Evolutionary conservation across 2,797 vertebrate genomes (phyloP), one percentile per base, ranked within the genome.

Genomic region (Hapalemur alaotrensis): DNA sequence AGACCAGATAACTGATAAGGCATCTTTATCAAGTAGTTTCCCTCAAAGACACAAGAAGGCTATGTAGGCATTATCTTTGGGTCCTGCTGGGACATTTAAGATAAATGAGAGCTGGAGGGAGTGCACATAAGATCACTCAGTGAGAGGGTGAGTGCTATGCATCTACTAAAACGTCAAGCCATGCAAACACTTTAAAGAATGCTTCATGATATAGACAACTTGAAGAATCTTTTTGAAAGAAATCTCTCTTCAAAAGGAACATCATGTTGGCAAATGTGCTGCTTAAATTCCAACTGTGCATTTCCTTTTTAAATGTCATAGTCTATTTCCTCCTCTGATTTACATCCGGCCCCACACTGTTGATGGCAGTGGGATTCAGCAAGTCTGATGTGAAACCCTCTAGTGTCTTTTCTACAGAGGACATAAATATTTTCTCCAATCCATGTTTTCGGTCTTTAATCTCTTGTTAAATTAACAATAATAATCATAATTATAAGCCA

Each of bases 251-350:
- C 85, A 91, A 94, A 96, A 75, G 32, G 72, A 95, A 69, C n/a
- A 54, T 57, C 78, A 28, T 63, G 41, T 81, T 92, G 70, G 84
- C 84, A 83, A 93, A 92, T 89, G 63, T 78, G 70, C 41, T 79
- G 83, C 81, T 95, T 93, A 94, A 96, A 94, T 96, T 94, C 85
- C 79, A 81, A 82, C 75, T 79, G 82, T 84, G 41, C 80, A 75
- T 75, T 85, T 73, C n/a, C 35, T 91, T 94, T 93, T 91, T 38
- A 97, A 97, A 97, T 88, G 83, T 91, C 46, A 93, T 67, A 91
- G 78, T 89, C 89, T 94, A 46, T 95, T 93, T 92, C 46, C 38
- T 93, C 32, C 23, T 41, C 41, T 88, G 54, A 81, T 83, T 96
- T 96, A 90, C 54, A 50, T 67, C 79, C 0, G 0, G 70, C 54